phyloP scores from a whole-genome alignment of 2,797 vertebrate species.

The Sebastiscus albofasciatus region DNA sequence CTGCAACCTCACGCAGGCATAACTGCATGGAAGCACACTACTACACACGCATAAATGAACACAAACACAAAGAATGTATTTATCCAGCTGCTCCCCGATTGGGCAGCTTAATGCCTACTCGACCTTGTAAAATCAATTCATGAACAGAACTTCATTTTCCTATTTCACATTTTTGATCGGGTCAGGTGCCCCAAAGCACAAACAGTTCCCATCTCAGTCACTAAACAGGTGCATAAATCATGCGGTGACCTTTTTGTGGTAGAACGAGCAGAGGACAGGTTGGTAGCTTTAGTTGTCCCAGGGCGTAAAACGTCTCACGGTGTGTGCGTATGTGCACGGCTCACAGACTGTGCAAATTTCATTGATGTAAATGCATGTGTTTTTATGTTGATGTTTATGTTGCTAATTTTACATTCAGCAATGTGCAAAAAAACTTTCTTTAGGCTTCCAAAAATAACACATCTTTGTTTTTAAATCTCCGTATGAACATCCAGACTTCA shows the following conservation, averaged over 20 bases:
- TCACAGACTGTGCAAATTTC: not conserved
- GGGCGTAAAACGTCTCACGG: conserved; percentile 2
- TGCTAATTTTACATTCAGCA: not conserved
- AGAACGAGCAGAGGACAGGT: conserved; percentile 58
- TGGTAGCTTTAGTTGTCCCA: conserved; percentile 44
- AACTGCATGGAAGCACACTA: not conserved
- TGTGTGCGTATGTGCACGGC: not conserved
- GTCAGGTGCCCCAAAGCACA: conserved; percentile 70
- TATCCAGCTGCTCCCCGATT: conserved; percentile 15
- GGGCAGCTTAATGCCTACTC: conserved; percentile 36
- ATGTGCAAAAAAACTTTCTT: not conserved
- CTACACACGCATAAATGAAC: not conserved
- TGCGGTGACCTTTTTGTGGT: conserved; percentile 70
- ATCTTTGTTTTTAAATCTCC: not conserved
- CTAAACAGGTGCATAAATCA: conserved; percentile 79
- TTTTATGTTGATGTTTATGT: not conserved
- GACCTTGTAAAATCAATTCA: conserved; percentile 70
- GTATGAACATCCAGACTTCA: not conserved
- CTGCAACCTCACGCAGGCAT: not conserved
- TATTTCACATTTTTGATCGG: conserved; percentile 57
- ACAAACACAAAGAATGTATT: conserved; percentile 9
- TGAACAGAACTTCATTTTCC: conserved; percentile 68
- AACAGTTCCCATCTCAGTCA: conserved; percentile 59
- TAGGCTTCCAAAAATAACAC: not conserved
- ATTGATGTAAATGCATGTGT: not conserved